Conservation (phyloP, 2,797 vertebrate species). For the Prionace glauca region DNA sequence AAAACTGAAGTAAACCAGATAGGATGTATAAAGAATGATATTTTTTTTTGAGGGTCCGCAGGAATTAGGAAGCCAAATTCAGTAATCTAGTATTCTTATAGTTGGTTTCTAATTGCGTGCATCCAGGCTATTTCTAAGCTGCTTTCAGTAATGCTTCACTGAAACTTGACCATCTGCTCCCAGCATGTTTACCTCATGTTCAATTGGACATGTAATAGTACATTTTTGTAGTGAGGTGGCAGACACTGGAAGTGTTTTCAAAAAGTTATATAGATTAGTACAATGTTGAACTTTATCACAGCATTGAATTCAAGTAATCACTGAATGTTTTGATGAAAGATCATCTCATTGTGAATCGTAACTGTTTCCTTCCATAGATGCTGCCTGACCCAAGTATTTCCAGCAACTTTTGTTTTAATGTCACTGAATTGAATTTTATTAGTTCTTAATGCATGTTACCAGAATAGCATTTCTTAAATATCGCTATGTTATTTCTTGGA, state of each 20-base stretch:
- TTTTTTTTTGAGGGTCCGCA: no score
- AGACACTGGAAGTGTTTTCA: neutral
- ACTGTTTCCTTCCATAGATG: neutral
- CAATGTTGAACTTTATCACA: neutral
- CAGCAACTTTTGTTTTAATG: neutral
- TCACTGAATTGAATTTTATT: neutral
- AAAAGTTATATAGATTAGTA: neutral
- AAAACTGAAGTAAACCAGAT: neutral
- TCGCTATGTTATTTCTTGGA: no score
- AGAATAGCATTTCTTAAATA: neutral
- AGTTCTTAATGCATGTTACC: neutral
- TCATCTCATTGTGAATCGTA: neutral
- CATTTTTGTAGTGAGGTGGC: neutral
- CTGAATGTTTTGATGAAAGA: neutral
- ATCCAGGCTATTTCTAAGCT: neutral
- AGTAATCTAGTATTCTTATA: neutral
- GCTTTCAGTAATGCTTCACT: neutral
- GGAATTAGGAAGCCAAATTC: neutral
- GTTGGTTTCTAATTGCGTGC: neutral
- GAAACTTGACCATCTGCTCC: neutral
- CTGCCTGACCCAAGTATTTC: neutral
- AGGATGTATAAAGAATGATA: neutral
- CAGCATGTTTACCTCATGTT: neutral
- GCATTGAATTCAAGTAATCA: neutral
- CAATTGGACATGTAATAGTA: neutral